Percentiles rank a stretch among this genome's conserved stretches.
Conservation (phyloP, 2,797 vertebrate genomes). For the Syncerus caffer region DNA sequence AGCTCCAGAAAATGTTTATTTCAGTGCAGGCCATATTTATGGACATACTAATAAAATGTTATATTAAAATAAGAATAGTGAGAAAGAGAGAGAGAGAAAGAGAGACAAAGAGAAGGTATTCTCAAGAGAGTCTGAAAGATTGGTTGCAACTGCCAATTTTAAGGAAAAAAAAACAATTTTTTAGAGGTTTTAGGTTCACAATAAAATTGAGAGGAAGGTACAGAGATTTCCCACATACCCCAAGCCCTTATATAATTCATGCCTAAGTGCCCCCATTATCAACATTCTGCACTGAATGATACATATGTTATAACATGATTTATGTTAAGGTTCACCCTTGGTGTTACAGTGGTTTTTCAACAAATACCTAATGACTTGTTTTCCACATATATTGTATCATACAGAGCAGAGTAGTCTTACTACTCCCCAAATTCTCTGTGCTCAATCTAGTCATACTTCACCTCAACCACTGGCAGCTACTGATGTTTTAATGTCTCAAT, state of each 20-base stretch:
- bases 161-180: not conserved
- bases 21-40: not conserved
- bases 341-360: not conserved
- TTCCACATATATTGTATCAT: not conserved
- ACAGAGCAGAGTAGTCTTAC: not conserved
- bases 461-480: not conserved
- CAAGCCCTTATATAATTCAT: not conserved
- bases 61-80: not conserved
- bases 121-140: not conserved
- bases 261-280: too few relatives aligned
- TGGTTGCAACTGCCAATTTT: not conserved
- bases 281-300: not conserved
- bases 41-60: not conserved
- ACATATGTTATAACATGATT: not conserved
- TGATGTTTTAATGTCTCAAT: not conserved
- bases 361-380: not conserved
- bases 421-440: not conserved
- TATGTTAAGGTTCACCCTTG: not conserved
- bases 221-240: not conserved
- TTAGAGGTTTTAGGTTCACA: not conserved
- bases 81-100: not conserved
- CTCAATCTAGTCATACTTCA: not conserved
- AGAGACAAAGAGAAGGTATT: not conserved
- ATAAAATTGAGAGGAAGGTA: not conserved
- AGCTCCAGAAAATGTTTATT: not conserved